Evolutionary conservation across 2,113 vertebrate genomes (phyloP).

Genomic region (Otolemur garnettii): DNA sequence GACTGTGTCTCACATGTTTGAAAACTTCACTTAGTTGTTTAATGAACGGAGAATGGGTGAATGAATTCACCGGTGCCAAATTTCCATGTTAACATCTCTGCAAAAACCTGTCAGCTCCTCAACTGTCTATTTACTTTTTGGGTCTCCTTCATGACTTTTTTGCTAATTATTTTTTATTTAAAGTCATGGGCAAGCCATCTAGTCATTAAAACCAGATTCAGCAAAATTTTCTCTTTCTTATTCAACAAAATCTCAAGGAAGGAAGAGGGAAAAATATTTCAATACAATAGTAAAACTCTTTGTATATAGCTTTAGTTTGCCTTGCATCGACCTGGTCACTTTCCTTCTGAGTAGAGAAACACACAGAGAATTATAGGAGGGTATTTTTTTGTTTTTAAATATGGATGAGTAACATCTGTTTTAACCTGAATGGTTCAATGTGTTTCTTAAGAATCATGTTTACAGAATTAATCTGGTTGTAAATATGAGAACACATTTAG

Average conservation of each 20-base stretch:
- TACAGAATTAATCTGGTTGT: constrained; percentile 73
- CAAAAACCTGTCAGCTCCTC: background rate
- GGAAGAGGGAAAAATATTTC: background rate
- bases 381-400: constrained; percentile 17
- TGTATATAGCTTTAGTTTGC: background rate
- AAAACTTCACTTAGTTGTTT: background rate
- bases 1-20: background rate
- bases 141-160: background rate
- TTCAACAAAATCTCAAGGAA: background rate
- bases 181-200: background rate
- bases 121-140: background rate
- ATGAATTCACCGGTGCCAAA: background rate
- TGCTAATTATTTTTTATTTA: background rate
- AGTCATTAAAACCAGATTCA: constrained; percentile 8
- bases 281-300: background rate
- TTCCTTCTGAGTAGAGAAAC: background rate
- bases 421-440: constrained; percentile 61
- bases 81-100: background rate
- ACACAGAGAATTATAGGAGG: constrained; percentile 24
- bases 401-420: constrained; percentile 69
- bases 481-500: constrained; percentile 66
- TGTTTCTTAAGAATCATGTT: constrained; percentile 58
- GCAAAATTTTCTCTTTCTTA: constrained; percentile 22
- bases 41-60: background rate
- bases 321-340: background rate